A percentile compares a stretch with the other conserved stretches of the same genome.
Evolutionary conservation across 2,888 invertebrate species (phyloP).

Genomic region (Fissipunctia ypsillon): DNA sequence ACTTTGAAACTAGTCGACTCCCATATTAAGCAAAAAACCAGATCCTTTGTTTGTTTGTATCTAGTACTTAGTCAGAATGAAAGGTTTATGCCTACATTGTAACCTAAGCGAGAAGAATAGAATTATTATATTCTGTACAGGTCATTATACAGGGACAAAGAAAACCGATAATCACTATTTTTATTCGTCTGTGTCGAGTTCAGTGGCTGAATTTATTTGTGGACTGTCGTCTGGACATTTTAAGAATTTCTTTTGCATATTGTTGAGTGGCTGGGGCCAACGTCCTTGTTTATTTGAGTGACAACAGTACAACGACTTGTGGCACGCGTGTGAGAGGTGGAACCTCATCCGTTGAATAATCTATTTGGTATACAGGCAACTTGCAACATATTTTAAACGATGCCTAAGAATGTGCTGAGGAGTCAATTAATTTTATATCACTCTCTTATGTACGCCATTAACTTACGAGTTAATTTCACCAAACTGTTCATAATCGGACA

Average conservation of each 20-base stretch:
- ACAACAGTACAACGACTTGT: background rate
- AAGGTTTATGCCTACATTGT: slow-evolving; percentile 17
- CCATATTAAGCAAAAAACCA: slow-evolving; percentile 33
- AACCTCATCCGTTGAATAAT: background rate
- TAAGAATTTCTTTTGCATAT: slow-evolving; percentile 4
- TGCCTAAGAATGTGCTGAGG: too few species aligned
- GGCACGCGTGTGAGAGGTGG: background rate
- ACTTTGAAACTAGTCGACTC: too few species aligned
- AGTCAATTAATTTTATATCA: too few species aligned
- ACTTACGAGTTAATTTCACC: too few species aligned
- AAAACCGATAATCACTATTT: slow-evolving; percentile 15
- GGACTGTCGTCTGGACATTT: slow-evolving; percentile 4
- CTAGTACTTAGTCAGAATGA: slow-evolving; percentile 29
- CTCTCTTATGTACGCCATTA: too few species aligned
- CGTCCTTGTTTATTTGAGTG: slow-evolving; percentile 7
- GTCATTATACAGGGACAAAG: slow-evolving; percentile 47
- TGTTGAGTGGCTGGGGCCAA: background rate
- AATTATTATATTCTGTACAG: slow-evolving; percentile 29
- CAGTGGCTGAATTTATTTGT: slow-evolving; percentile 22
- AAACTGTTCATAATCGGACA: too few species aligned
- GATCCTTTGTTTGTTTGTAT: slow-evolving; percentile 35
- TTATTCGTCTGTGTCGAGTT: slow-evolving; percentile 19
- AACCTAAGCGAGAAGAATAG: slow-evolving; percentile 26
- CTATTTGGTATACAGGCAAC: background rate
- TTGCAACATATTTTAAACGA: too few species aligned